Evolutionary conservation across 2,113 vertebrate genomes (phyloP), one percentile per base, ranked within the genome.

Genomic region (Sphaerodactylus townsendi): DNA sequence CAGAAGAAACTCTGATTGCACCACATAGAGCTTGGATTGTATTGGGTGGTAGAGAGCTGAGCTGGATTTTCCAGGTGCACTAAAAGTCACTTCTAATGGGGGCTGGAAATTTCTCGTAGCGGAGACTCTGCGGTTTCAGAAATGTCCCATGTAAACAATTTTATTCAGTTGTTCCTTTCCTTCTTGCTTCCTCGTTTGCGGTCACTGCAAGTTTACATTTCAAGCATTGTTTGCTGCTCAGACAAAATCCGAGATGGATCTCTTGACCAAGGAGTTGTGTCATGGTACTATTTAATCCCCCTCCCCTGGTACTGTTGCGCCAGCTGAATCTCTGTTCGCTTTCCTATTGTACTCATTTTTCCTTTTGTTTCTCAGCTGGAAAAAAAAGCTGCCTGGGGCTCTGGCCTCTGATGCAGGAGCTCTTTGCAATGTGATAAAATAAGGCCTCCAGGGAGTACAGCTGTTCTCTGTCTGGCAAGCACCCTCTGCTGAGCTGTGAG

Each of bases 41-140:
- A 25, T 70, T 73, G 53, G 33, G n/a, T 23, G 30, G 59, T 62
- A 35, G 41, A 79, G 69, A 37, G 10, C 56, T 65, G 69, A 64
- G 77, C 44, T 79, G 59, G n/a, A 73, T 11, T 85, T 85, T 79
- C 76, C 77, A 73, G 83, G 33, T 79, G 68, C 76, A 17, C 71
- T 72, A 17, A 65, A 72, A 44, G 41, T 25, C 33, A 37, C 28
- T 79, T 65, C 56, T 72, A 37, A 56, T 79, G 35, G 17, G 19
- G n/a, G 13, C 37, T 64, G 56, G 75, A 85, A 85, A 50, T 53
- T 6, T 79, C 13, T 21, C 30, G 56, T 41, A 46, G 69, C 68
- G 37, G 25, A 80, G 39, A 77, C 1, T 59, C 0, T 0, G 35
- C 56, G 82, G 41, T 65, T 83, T 72, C 65, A 65, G 33, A 28